A percentile compares a stretch with the other conserved stretches of the same genome.
Conservation (phyloP, 2,113 vertebrate genomes). For the Trochalopteron elliotii region DNA sequence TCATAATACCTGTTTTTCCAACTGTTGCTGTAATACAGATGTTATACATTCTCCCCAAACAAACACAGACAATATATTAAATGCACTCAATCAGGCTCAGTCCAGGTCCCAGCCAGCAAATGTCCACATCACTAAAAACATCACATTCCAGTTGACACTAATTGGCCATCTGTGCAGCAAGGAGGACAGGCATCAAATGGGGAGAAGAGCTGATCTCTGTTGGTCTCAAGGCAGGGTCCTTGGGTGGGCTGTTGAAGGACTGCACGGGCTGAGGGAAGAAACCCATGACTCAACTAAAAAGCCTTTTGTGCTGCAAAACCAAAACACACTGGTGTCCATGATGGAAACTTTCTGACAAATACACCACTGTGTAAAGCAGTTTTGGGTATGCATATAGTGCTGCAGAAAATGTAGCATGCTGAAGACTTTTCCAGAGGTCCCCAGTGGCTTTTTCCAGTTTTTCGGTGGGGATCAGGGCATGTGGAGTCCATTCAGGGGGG, state of each 20-base stretch:
- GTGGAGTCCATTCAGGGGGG: neutral
- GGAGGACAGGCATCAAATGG: neutral
- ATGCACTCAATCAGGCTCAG: neutral
- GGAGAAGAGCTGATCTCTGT: neutral
- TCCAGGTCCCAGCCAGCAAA: neutral
- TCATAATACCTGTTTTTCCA: conserved; percentile 21
- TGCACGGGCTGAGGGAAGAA: neutral
- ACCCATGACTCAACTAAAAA: fast-evolving
- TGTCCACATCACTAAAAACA: conserved; percentile 3
- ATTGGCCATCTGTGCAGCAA: neutral
- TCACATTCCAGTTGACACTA: conserved; percentile 2
- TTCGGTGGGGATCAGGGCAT: neutral
- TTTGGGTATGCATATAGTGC: neutral
- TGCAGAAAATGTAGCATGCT: neutral
- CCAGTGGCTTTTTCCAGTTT: neutral
- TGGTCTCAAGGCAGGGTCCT: neutral
- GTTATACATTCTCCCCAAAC: neutral
- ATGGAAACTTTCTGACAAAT: neutral
- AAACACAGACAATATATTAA: neutral
- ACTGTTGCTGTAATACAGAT: conserved; percentile 10
- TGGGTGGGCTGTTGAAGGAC: neutral
- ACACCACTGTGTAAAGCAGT: neutral
- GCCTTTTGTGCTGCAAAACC: neutral
- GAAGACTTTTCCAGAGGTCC: neutral
- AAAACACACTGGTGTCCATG: neutral